Evolutionary conservation across 2,113 vertebrate species (phyloP), one percentile per base, ranked within the genome.

Genomic region (Perognathus longimembris): DNA sequence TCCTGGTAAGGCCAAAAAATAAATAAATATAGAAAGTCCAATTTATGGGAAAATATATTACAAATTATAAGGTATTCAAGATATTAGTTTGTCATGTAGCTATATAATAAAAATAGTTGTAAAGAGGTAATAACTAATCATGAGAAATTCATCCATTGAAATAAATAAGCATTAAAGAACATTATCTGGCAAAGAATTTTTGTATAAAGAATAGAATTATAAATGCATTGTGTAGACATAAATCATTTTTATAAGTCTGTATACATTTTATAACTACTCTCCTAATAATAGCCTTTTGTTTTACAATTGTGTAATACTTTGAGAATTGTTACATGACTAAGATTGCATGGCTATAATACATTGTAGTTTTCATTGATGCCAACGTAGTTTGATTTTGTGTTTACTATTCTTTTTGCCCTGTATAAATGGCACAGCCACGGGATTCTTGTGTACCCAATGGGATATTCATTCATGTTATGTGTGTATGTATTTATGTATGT

Each of bases 381-480:
- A 74, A 92, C 78, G 74, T 74, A 79, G 38, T 69, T n/a, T 89
- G 64, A 89, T 20, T 85, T 92, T 73, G 42, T 83, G 11, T 78
- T 80, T 74, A 64, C 18, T 91, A 10, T 73, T 59, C 20, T 78
- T 78, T 91, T 64, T 73, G 10, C 9, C 86, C 7, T 69, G 7
- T 89, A 5, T 75, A 78, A 95, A 86, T 67, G 30, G 45, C 28
- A 79, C 3, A 83, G 21, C 86, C 50, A 32, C 66, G 30, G 26
- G 22, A 73, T n/a, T 69, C 12, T 86, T 85, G n/a, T 59, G 70
- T 77, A 66, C 50, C 12, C 34, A 88, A 34, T 32, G 22, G 10
- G 38, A 71, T 71, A 21, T 71, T 85, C 17, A 67, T n/a, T n/a
- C n/a, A n/a, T n/a, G n/a, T n/a, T n/a, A n/a, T n/a, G n/a, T n/a